A percentile compares a stretch with the other conserved stretches of the same genome.
Evolutionary conservation across 2,797 vertebrate species (phyloP).

Genomic region (Holocentrus rufus): DNA sequence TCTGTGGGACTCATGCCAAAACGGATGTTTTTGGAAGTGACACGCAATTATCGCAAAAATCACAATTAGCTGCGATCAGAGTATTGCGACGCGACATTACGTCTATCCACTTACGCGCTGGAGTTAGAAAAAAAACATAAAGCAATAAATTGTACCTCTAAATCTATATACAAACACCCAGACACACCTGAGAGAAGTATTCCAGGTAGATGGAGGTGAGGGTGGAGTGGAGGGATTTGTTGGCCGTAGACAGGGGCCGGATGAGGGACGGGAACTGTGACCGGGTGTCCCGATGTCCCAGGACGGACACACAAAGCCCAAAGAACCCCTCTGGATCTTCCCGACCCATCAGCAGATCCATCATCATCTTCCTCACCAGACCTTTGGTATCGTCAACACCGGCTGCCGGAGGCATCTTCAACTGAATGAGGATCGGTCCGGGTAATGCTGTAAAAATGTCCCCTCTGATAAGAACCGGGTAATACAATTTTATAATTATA

Average conservation of each 20-base stretch:
- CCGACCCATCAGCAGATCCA: conserved; percentile 66
- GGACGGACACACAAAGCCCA: conserved; percentile 84
- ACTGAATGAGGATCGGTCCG: not conserved
- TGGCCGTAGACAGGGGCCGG: conserved; percentile 60
- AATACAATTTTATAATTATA: not conserved
- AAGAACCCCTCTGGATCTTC: conserved; percentile 75
- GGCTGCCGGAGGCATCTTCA: conserved; percentile 54
- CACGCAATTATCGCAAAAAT: no score
- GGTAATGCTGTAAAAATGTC: not conserved
- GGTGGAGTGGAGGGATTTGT: conserved; percentile 55
- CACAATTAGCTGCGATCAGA: no score
- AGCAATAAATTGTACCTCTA: not conserved
- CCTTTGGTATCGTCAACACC: conserved; percentile 22
- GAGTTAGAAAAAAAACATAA: not conserved
- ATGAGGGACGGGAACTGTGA: conserved; percentile 64
- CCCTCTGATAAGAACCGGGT: not conserved
- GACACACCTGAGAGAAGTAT: conserved; percentile 71
- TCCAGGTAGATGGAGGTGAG: conserved; percentile 66
- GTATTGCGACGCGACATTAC: no score
- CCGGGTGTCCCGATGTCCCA: conserved; percentile 76
- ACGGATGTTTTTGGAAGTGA: no score
- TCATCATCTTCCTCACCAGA: conserved; percentile 55
- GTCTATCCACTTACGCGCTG: no score
- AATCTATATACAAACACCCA: conserved; percentile 18
- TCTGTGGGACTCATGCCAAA: no score